These are phyloP conservation scores for Morone saxatilis DNA, from an alignment of 2,113 vertebrate species.

Conservation along the genomic window DNA sequence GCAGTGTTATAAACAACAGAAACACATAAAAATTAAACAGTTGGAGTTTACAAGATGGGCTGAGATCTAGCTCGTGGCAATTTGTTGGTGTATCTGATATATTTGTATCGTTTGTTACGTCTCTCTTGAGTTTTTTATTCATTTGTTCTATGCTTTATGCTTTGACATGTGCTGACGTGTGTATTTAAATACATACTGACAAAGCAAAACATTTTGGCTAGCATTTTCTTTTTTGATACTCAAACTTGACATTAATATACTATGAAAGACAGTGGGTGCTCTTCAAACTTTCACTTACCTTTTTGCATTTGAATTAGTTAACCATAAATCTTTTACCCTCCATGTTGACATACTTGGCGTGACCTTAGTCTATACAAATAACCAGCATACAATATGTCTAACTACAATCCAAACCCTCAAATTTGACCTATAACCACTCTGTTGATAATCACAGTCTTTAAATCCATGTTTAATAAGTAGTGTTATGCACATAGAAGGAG, in stretches of 20 bases:
- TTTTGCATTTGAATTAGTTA: background rate
- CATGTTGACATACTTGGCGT: background rate
- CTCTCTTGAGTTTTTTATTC: background rate
- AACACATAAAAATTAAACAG: conserved; percentile 32
- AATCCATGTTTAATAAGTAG: background rate
- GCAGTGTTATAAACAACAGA: conserved; percentile 68
- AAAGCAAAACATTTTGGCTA: background rate
- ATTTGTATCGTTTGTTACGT: background rate
- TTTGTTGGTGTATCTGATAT: background rate
- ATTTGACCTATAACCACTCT: background rate
- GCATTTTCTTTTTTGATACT: background rate
- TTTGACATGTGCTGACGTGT: background rate
- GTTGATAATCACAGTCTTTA: background rate
- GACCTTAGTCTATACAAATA: background rate
- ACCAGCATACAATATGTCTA: background rate
- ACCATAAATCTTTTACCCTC: background rate
- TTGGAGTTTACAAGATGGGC: conserved; percentile 6
- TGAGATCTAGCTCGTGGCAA: conserved; percentile 6
- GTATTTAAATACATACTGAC: background rate
- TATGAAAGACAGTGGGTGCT: background rate
- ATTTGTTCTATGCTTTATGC: background rate
- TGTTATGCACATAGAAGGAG: conserved; percentile 2
- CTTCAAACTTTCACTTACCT: background rate
- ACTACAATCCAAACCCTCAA: no score
- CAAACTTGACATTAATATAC: background rate